Base-by-base conservation (phyloP, 2,888 invertebrate species). In the Stegophylla sp. region DNA sequence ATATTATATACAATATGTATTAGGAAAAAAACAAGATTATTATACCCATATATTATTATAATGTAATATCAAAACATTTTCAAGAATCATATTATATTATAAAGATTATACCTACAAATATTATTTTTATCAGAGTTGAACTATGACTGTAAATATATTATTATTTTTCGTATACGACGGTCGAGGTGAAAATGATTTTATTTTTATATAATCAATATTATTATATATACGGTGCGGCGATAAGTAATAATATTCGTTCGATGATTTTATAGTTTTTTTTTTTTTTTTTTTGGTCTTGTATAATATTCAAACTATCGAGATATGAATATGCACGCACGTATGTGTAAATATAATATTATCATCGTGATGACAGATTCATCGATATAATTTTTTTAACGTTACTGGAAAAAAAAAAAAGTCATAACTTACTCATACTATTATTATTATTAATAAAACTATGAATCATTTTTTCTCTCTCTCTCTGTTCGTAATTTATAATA, bases 151-250 rank as follows among this genome's bases (percentile, higher is more conserved):
- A 28, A 69, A 34, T 69, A 28, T 28, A 20, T 20, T n/a, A 28
- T 13, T n/a, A n/a, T n/a, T n/a, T n/a, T n/a, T n/a, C n/a, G 20
- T n/a, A 51, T 41, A 64, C 20, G 10, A 20, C 45, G 12, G n/a
- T 48, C 45, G 69, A 51, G 51, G 28, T 51, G 51, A 69, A 69
- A 69, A 69, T 28, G 69, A 51, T 69, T 69, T 48, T 15, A 51
- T 45, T 51, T 67, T 51, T 67, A 34, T n/a, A 41, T 64, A 64
- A 64, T 64, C 12, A 64, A n/a, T 64, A 64, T 12, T 34, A 34
- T 7, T 34, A 34, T 34, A 34, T 34, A 34, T 17, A 63, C 63
- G 28, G 26, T 59, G 23, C 59, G 59, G 26, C 26, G 34, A 34
- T 34, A 34, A 34, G 34, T 34, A n/a, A n/a, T n/a, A n/a, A n/a